phyloP scores from a whole-genome alignment of 2,113 vertebrate genomes.

The Rhinopomastus cyanomelas region DNA sequence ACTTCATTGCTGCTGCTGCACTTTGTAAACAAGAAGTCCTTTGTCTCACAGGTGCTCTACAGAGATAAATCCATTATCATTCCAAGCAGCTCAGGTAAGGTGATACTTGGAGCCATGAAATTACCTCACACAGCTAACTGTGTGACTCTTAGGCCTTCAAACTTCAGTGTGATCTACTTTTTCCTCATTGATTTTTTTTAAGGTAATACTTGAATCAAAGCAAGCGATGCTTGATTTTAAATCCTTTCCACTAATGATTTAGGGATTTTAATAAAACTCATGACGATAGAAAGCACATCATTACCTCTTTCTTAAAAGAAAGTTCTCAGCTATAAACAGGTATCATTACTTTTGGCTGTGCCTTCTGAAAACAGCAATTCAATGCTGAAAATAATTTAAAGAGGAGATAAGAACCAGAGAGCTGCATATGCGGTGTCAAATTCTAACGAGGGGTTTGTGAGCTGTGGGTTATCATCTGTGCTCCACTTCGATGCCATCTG shows the following conservation, averaged over 20 bases:
- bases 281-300: neutral
- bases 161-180: neutral
- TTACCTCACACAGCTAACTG: neutral
- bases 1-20: neutral
- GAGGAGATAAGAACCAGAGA: neutral
- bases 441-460: slow-evolving; percentile 9
- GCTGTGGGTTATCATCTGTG: slow-evolving; percentile 50
- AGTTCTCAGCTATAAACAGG: slow-evolving; percentile 23
- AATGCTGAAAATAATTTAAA: slow-evolving; percentile 52
- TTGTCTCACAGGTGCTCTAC: slow-evolving; percentile 29
- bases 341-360: slow-evolving; percentile 14
- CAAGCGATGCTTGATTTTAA: neutral
- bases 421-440: neutral
- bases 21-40: neutral
- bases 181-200: neutral
- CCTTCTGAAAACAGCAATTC: slow-evolving; percentile 35
- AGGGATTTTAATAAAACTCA: neutral
- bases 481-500: slow-evolving; percentile 63
- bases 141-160: neutral
- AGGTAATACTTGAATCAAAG: neutral
- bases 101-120: slow-evolving; percentile 10
- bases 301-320: slow-evolving; percentile 19
- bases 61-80: slow-evolving; percentile 22
- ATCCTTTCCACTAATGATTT: neutral
- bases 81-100: slow-evolving; percentile 36